Evolutionary conservation across 35 echinoderm and acorn worm species (phyloP), one percentile per base, ranked within the genome.

Genomic region (Amphiura filiformis): DNA sequence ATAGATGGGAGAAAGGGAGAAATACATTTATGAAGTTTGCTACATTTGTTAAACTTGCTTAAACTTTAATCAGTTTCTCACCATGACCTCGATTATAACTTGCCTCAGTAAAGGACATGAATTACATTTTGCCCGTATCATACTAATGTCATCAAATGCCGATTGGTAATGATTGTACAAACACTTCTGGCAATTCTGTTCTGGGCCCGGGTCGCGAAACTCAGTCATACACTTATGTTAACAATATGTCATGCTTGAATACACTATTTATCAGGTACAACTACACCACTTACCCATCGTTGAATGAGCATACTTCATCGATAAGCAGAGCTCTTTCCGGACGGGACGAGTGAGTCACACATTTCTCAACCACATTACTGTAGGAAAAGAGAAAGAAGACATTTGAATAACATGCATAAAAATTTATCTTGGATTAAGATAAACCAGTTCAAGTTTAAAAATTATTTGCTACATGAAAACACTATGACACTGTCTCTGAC

Each of bases 341-440:
- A 39, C 96, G 86, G n/a, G 92, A 98, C 1, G 92, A 91, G 84
- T 98, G 96, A 9, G 96, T 98, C 23, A 98, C 90, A 76, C 96
- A 98, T 75, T 98, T 98, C 93, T 98, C 96, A 7, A 98, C 96
- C 36, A 93, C 96, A 42, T 98, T 98, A 70, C 96, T 98, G 77
- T 39, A 57, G 33, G 38, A 31, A 87, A 34, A 87, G 56, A 37
- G 15, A 40, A 82, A 92, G 7, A 64, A 31, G 32, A 86, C 22
- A 84, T 37, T 1, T 70, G 15, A 4, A 79, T 34, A 36, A 38
- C 18, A 2, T 31, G 35, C 28, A n/a, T 31, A n/a, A 76, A 5
- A 76, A 61, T 61, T 13, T n/a, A 61, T 15, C 56, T 61, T 13
- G n/a, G n/a, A n/a, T n/a, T n/a, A n/a, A n/a, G n/a, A n/a, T n/a